phyloP scores from a whole-genome alignment of 2,888 invertebrate genomes.

The Antheraea assamensis region DNA sequence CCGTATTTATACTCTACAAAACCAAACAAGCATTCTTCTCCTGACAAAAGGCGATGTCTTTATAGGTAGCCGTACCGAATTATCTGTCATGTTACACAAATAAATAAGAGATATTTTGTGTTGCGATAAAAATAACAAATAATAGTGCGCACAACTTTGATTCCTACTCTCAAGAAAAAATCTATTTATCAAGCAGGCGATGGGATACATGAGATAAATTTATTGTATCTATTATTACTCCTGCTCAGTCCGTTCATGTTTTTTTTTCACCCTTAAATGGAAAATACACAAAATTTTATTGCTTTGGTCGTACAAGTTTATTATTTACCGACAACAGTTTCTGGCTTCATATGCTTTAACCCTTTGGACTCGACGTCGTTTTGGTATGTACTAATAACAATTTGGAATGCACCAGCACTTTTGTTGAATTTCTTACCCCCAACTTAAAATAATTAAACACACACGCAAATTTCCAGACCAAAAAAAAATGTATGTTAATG shows the following conservation, averaged over 20 bases:
- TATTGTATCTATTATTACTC: constrained; percentile 71
- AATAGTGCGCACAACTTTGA: constrained; percentile 58
- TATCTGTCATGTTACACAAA: constrained; percentile 77
- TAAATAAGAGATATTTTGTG: constrained; percentile 75
- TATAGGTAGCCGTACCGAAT: constrained; percentile 75
- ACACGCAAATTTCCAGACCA: too few species aligned
- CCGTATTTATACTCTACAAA: constrained; percentile 66
- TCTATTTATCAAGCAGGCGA: constrained; percentile 75
- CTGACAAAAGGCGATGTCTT: constrained; percentile 67
- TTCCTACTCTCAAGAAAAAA: constrained; percentile 68
- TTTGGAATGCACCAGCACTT: too few species aligned
- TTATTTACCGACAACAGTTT: not conserved
- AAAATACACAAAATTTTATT: not conserved
- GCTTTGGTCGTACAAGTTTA: not conserved
- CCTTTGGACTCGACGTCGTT: too few species aligned
- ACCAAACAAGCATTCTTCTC: constrained; percentile 66
- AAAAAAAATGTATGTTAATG: too few species aligned
- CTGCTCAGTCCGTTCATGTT: constrained; percentile 48
- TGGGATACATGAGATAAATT: constrained; percentile 71
- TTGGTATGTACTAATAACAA: too few species aligned
- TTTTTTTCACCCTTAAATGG: not conserved
- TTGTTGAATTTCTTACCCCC: too few species aligned
- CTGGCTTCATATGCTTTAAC: too few species aligned
- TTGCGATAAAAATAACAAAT: constrained; percentile 66
- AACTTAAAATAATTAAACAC: too few species aligned